Evolutionary conservation across 2,888 invertebrate species (phyloP).

Genomic region (Metellina segmentata): DNA sequence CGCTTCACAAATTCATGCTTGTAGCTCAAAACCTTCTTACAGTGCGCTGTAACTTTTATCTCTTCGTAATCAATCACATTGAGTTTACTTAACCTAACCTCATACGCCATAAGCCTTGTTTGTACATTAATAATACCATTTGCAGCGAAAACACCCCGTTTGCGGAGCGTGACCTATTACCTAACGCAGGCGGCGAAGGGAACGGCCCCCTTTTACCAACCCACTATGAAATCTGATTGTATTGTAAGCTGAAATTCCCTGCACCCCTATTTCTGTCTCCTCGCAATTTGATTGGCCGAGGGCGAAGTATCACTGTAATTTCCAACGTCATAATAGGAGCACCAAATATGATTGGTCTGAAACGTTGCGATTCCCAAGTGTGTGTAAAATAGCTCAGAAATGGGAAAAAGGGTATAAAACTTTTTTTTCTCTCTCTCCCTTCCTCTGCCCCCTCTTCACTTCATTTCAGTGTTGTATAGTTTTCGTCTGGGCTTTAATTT

Average conservation of each 20-base stretch:
- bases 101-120: too few relatives aligned
- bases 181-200: neutral
- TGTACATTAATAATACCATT: too few relatives aligned
- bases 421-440: conserved; percentile 29
- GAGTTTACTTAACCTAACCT: too few relatives aligned
- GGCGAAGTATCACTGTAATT: conserved; percentile 76
- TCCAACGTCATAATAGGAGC: conserved; percentile 75
- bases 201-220: conserved; percentile 4
- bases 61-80: too few relatives aligned
- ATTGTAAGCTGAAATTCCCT: conserved; percentile 69
- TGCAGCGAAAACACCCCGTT: neutral
- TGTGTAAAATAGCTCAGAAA: conserved; percentile 62
- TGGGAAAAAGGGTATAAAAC: conserved; percentile 63
- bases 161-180: conserved; percentile 6
- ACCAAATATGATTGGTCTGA: conserved; percentile 72
- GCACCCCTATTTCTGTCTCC: conserved; percentile 72
- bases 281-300: conserved; percentile 75
- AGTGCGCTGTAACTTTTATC: too few relatives aligned
- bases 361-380: conserved; percentile 64
- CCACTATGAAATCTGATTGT: conserved; percentile 76
- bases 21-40: too few relatives aligned
- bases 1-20: too few relatives aligned
- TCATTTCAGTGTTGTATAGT: neutral
- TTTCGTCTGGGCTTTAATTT: conserved; percentile 49
- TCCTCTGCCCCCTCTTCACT: neutral